A percentile compares a stretch with the other conserved stretches of the same genome.
phyloP scores from a whole-genome alignment of 1,140 invertebrate genomes.

The Megalopta genalis region DNA sequence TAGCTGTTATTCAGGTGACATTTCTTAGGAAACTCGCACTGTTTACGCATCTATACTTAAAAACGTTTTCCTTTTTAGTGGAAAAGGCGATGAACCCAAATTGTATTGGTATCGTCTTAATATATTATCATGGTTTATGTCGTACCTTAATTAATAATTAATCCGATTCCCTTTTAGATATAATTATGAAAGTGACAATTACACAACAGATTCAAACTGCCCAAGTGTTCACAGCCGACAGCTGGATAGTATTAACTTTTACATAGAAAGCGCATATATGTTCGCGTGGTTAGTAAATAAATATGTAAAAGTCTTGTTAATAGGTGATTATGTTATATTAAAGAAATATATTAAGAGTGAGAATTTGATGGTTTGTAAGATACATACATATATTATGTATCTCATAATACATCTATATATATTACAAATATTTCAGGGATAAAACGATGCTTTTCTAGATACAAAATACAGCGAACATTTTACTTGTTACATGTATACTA shows the following conservation, averaged over 20 bases:
- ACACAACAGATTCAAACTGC: conserved; percentile 71
- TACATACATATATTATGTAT: conserved; percentile 22
- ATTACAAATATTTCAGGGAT: not conserved
- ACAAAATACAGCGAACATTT: conserved; percentile 8
- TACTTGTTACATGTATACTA: conserved; percentile 31
- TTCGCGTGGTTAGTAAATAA: conserved; percentile 28
- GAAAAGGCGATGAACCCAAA: not conserved
- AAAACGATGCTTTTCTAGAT: conserved; percentile 8
- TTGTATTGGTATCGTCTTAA: not conserved
- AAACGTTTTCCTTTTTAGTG: not conserved
- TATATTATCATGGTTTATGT: not conserved
- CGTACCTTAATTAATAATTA: not conserved
- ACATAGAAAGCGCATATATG: conserved; percentile 48
- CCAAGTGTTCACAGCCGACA: conserved; percentile 76
- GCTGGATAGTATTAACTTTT: conserved; percentile 64
- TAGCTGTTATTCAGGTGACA: no score
- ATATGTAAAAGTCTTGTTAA: conserved; percentile 57
- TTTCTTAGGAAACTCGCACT: no score
- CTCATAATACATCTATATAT: conserved; percentile 13
- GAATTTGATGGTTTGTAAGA: conserved; percentile 46
- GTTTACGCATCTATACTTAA: not conserved
- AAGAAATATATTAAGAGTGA: conserved; percentile 48
- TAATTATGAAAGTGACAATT: conserved; percentile 52
- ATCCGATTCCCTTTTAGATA: conserved; percentile 43
- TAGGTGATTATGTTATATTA: conserved; percentile 50